These are phyloP conservation scores for Lordiphosa andalusiaca DNA, from an alignment of 2,888 invertebrate species.

Conservation along the genomic window DNA sequence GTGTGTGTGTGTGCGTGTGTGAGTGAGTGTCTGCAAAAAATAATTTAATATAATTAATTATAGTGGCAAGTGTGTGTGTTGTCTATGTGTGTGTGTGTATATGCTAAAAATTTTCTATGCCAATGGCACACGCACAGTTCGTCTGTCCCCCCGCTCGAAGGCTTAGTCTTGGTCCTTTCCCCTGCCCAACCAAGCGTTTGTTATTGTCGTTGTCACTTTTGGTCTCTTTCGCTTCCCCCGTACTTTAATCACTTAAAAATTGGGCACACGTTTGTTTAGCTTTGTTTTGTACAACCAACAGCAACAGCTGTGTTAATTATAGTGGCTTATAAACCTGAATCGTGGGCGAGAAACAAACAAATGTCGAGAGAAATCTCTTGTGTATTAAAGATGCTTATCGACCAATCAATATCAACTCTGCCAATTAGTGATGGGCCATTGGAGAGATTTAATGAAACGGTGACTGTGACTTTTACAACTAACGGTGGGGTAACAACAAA, in stretches of 20 bases:
- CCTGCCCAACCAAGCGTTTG: constrained; percentile 3
- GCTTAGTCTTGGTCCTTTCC: background rate
- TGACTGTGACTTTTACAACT: no score
- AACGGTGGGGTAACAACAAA: no score
- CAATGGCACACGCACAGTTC: constrained; percentile 56
- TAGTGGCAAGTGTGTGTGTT: constrained; percentile 16
- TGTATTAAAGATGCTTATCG: no score
- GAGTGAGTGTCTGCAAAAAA: constrained; percentile 42
- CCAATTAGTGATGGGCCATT: no score
- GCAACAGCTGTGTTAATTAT: constrained; percentile 27
- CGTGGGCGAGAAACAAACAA: constrained; percentile 35
- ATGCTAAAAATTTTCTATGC: constrained; percentile 67
- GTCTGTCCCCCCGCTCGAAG: constrained; percentile 30
- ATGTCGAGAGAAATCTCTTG: background rate
- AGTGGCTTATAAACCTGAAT: constrained; percentile 15
- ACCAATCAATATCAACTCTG: no score
- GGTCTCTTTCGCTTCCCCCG: constrained; percentile 4
- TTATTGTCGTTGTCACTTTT: constrained; percentile 4
- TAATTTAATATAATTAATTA: constrained; percentile 26
- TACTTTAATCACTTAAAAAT: constrained; percentile 21
- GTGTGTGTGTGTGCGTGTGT: constrained; percentile 34
- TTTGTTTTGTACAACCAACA: constrained; percentile 20
- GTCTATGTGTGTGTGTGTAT: constrained; percentile 10
- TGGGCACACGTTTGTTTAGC: constrained; percentile 6
- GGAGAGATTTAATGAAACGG: no score